Conservation (phyloP, 2,888 invertebrate species). For the Bembecia ichneumoniformis region DNA sequence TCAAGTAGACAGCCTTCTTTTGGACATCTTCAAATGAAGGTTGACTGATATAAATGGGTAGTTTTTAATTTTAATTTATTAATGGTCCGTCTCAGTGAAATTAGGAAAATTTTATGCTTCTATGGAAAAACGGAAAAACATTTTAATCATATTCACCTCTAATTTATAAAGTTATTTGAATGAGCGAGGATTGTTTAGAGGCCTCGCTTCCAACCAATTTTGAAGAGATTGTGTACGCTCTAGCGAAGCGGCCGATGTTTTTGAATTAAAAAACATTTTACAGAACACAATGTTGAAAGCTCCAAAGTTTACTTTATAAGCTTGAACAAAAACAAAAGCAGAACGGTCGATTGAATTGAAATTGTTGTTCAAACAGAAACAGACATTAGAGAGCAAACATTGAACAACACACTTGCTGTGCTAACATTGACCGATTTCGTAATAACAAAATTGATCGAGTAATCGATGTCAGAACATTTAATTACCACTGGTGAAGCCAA, state of each 20-base stretch:
- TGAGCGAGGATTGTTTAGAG: no score
- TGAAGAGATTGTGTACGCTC: no score
- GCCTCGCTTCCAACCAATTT: no score
- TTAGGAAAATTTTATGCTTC: no score
- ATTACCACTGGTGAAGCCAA: constrained; percentile 15
- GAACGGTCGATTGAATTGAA: not conserved
- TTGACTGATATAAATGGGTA: no score
- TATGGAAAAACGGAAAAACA: no score
- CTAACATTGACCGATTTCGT: constrained; percentile 28
- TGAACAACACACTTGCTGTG: not conserved
- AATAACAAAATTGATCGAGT: constrained; percentile 21
- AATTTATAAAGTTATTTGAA: no score
- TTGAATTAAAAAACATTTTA: not conserved
- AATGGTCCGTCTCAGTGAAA: no score
- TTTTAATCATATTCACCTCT: no score
- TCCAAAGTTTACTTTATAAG: not conserved
- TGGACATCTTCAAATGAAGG: no score
- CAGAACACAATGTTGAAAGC: not conserved
- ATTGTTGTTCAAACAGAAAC: not conserved
- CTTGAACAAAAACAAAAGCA: not conserved
- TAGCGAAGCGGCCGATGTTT: not conserved
- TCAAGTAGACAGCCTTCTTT: no score
- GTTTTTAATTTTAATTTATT: no score
- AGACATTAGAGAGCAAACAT: not conserved
- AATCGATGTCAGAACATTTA: constrained; percentile 21